Evolutionary conservation across 1,140 invertebrate species (phyloP).

Genomic region (Papilio dardanus): DNA sequence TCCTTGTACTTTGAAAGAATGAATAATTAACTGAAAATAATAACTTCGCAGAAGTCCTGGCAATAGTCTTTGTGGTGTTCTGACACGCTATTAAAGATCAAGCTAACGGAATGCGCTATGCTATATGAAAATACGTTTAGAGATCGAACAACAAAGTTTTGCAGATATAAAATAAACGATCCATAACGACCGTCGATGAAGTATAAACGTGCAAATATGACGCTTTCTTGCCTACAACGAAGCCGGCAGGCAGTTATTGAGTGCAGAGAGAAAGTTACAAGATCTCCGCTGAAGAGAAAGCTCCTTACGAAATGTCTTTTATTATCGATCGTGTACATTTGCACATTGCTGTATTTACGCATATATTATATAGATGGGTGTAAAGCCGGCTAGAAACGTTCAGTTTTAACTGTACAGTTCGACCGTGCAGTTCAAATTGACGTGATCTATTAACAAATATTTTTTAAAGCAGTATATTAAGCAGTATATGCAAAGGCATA

Average conservation of each 20-base stretch:
- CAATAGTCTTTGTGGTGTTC: too few species aligned
- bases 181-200: conserved; percentile 23
- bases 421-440: too few species aligned
- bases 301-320: conserved; percentile 32
- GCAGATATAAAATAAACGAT: neutral
- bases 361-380: neutral
- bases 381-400: too few species aligned
- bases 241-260: conserved; percentile 21
- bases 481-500: neutral
- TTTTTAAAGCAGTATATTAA: too few species aligned
- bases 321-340: conserved; percentile 30
- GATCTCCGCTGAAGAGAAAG: conserved; percentile 28
- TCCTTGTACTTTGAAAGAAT: too few species aligned
- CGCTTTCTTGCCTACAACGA: conserved; percentile 23
- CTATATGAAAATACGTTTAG: too few species aligned
- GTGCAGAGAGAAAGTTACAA: conserved; percentile 32
- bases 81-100: too few species aligned
- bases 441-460: too few species aligned
- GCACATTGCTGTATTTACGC: neutral
- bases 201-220: conserved; percentile 25
- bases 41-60: too few species aligned
- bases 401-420: too few species aligned
- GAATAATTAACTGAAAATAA: too few species aligned
- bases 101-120: too few species aligned
- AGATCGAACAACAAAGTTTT: neutral